phyloP scores from a whole-genome alignment of 2,797 vertebrate genomes.

The Psittacula derbiana region DNA sequence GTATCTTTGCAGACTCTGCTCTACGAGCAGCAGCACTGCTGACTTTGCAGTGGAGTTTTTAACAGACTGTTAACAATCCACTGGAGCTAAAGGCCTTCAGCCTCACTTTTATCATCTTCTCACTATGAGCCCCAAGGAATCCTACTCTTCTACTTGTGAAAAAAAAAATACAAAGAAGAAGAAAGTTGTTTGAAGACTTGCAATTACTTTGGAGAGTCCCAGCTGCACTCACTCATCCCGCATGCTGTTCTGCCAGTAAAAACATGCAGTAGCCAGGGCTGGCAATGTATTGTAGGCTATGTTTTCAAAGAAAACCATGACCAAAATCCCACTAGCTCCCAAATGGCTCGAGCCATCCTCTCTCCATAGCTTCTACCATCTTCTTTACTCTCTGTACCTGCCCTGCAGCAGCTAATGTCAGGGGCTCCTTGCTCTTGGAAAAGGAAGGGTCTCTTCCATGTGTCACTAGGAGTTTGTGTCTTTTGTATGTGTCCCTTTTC shows the following conservation, averaged over 20 bases:
- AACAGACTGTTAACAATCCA: neutral
- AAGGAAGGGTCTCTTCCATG: neutral
- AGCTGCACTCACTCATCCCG: neutral
- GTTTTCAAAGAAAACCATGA: neutral
- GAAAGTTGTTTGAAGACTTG: neutral
- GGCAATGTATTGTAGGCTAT: neutral
- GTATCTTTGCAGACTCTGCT: neutral
- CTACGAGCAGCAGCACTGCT: neutral
- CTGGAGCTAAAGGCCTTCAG: conserved; percentile 6
- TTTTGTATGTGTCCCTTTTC: neutral
- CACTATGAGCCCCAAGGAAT: neutral
- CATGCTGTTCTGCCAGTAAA: neutral
- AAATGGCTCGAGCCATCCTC: neutral
- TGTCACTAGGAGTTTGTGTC: neutral
- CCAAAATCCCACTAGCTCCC: neutral
- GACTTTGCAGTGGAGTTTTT: neutral
- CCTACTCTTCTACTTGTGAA: neutral
- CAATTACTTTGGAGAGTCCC: neutral
- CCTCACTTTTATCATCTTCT: neutral
- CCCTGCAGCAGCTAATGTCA: neutral
- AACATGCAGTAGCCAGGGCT: neutral
- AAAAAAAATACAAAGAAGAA: neutral
- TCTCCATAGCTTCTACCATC: accelerated
- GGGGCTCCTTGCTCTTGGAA: accelerated
- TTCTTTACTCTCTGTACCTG: neutral